phyloP scores from a whole-genome alignment of 2,113 vertebrate genomes.

The Oreochromis tanganicae region DNA sequence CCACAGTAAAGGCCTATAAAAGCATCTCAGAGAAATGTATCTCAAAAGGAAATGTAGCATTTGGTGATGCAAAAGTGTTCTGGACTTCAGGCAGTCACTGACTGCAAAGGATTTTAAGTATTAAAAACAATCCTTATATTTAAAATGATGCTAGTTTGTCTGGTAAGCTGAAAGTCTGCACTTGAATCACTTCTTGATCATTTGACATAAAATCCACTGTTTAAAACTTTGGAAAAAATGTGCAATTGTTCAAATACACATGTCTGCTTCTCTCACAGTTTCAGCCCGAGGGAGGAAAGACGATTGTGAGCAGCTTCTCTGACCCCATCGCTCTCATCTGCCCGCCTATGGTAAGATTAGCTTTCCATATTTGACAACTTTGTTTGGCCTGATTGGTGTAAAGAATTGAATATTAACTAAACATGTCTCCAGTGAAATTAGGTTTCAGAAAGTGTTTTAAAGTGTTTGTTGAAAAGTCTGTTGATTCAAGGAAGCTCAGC shows the following conservation, averaged over 20 bases:
- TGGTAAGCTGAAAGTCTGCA: background rate
- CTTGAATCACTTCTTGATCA: background rate
- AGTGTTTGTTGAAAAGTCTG: background rate
- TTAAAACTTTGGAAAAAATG: background rate
- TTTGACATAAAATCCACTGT: background rate
- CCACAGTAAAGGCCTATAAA: background rate
- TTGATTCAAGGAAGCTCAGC: background rate
- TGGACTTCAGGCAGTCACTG: background rate
- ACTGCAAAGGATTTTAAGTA: background rate
- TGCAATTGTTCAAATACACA: background rate
- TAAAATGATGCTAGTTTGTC: background rate
- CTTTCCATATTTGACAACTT: background rate
- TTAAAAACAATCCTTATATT: background rate
- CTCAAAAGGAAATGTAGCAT: background rate
- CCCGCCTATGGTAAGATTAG: slow-evolving; percentile 67
- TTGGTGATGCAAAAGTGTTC: background rate
- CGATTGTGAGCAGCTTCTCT: slow-evolving; percentile 67
- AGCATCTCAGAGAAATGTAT: background rate
- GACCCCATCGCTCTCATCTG: slow-evolving; percentile 73
- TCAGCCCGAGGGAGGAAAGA: slow-evolving; percentile 72
- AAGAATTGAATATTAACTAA: background rate
- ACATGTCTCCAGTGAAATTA: fast-evolving
- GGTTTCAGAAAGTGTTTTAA: background rate
- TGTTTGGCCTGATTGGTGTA: background rate
- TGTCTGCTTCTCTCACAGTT: slow-evolving; percentile 58